These are phyloP conservation scores for Danio albolineatus DNA, from an alignment of 2,797 vertebrate species.

Conservation along the genomic window DNA sequence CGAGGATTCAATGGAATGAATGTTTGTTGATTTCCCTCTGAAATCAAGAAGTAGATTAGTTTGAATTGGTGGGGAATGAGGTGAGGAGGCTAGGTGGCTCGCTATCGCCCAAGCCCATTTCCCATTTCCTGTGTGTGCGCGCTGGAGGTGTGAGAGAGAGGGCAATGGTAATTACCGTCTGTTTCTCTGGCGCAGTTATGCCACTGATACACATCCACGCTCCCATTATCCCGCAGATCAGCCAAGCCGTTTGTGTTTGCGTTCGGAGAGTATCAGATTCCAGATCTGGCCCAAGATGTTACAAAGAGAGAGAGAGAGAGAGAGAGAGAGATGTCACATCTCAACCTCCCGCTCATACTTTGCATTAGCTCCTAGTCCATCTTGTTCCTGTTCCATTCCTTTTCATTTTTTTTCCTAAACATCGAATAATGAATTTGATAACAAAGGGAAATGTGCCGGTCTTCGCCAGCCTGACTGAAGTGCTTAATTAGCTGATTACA, in stretches of 20 bases:
- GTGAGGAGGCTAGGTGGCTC: slow-evolving; percentile 59
- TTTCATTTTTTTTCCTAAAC: slow-evolving; percentile 67
- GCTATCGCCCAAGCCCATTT: slow-evolving; percentile 54
- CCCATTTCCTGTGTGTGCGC: slow-evolving; percentile 54
- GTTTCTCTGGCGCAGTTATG: slow-evolving; percentile 62
- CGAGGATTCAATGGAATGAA: slow-evolving; percentile 50
- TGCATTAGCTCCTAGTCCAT: slow-evolving; percentile 47
- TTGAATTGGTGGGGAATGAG: slow-evolving; percentile 64
- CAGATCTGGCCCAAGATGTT: slow-evolving; percentile 40
- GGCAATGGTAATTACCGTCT: slow-evolving; percentile 68
- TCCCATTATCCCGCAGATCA: slow-evolving; percentile 58
- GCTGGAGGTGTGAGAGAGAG: slow-evolving; percentile 54
- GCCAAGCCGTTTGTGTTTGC: slow-evolving; percentile 59
- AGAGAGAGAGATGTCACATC: slow-evolving; percentile 25
- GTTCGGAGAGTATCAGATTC: slow-evolving; percentile 52
- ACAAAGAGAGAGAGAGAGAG: neutral
- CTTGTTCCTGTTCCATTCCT: slow-evolving; percentile 68
- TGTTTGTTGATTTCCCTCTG: slow-evolving; percentile 64
- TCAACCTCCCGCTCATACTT: slow-evolving; percentile 20
- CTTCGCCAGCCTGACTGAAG: slow-evolving; percentile 74
- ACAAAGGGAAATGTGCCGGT: slow-evolving; percentile 73
- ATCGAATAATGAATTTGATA: slow-evolving; percentile 85
- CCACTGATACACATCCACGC: slow-evolving; percentile 54
- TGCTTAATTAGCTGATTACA: slow-evolving; percentile 87
- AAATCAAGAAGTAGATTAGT: slow-evolving; percentile 63